Base-by-base conservation (phyloP, 64 coral and sea anemone genomes). In the Exaiptasia diaphana region DNA sequence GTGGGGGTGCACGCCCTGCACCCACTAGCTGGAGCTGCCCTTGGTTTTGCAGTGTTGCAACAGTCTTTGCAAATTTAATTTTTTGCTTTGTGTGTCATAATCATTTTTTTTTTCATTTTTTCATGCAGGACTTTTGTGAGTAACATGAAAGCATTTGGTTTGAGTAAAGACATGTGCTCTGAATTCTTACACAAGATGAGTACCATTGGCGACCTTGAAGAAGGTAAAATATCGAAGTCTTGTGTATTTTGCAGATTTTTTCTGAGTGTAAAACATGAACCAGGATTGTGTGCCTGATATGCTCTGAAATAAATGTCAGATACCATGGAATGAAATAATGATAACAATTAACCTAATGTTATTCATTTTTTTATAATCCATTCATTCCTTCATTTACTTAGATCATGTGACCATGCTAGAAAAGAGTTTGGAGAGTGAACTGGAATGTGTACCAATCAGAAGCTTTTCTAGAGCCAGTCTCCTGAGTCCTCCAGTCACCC, bases 141-240 rank as follows among this genome's bases (percentile, higher is more conserved):
- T 71, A 94, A 94, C 44, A 94, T 94, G 91, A 94, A 89, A 42
- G 91, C 91, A 11, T 94, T 94, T 38, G 91, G 91, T 9, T 67
- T 94, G 17, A 71, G 74, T 42, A 89, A 46, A 50, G 86, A 85
- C 30, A 89, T 74, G 35, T 94, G 91, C 32, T 43, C 62, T 8
- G 85, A 94, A 57, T 94, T 94, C 53, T 80, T 94, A 38, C 80
- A 89, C 23, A 94, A 94, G 59, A 94, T 94, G 91, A 94, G 91
- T 41, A 94, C 86, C 24, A 94, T 94, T 54, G 80, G 79, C 21
- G 85, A 94, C 5, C 65, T 94, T 1, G 46, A 68, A 15, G 38
- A 68, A 79, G 86, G 91, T 94, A 55, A 46, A 82, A 52, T 12
- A 10, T 12, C 10, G 49, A n/a, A 12, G 49, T n/a, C 49, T 12